Base-by-base conservation (phyloP, 2,888 invertebrate genomes). In the Pycnomerus fuliginosus region DNA sequence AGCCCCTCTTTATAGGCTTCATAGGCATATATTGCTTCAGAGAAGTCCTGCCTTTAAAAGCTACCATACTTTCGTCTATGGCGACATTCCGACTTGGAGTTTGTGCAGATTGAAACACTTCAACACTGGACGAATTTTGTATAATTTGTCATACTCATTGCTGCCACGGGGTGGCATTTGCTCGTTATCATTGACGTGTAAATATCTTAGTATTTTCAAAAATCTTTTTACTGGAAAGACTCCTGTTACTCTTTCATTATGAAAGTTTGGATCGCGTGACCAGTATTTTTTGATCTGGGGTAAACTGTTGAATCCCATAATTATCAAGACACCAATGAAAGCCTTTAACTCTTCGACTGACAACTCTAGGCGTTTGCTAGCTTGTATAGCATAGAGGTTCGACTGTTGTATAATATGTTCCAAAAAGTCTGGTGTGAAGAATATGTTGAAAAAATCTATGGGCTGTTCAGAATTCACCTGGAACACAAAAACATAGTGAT, bases 1-100 rank as follows among this genome's bases (percentile, higher is more conserved):
- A 53, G 16, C 51, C 52, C 16, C 51, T 27, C 47, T 50, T 58
- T 34, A 46, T 48, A 13, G 50, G 46, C 44, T 55, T n/a, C n/a
- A n/a, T n/a, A n/a, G n/a, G n/a, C n/a, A n/a, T n/a, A n/a, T n/a
- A n/a, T n/a, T n/a, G n/a, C 61, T 53, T 53, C 23, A 53, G 36
- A 13, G 15, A 25, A 20, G 27, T 39, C 10, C 51, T 31, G 7
- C 49, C 53, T 31, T 46, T 51, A 28, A 43, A 52, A 10, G 14
- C 37, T 7, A 12, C 23, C 13, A 34, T 34, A 11, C 14, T 14
- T 4, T 22, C 22, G 13, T 22, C 20, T 4, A 20, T 20, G 4
- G 20, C 20, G 8, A 20, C 5, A 20, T 20, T 20, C 20, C 20
- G 20, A 20, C 8, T 8, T 5, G 20, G 20, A n/a, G n/a, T n/a